Evolutionary conservation across 2,797 vertebrate genomes (phyloP).

Genomic region (Paedocypris micromegethes): DNA sequence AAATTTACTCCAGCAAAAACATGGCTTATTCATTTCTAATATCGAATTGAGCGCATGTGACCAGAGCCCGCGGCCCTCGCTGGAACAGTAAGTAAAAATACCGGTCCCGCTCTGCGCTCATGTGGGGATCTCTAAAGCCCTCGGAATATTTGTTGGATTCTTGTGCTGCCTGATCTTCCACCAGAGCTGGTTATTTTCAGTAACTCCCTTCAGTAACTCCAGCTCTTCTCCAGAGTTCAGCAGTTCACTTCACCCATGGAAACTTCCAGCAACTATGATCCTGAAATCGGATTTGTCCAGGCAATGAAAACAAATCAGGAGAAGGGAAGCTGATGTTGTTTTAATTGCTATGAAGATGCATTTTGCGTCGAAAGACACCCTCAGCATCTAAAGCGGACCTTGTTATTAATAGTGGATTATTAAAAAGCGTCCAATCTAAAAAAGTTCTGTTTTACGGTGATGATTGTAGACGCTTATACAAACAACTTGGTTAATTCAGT

Average conservation of each 20-base stretch:
- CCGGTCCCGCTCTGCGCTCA: neutral
- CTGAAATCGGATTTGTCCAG: neutral
- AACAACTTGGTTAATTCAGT: too few relatives aligned
- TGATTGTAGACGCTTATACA: too few relatives aligned
- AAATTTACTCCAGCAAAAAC: neutral
- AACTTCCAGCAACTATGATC: neutral
- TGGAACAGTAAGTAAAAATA: conserved; percentile 20
- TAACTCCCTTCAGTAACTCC: conserved; percentile 6
- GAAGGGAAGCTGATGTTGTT: too few relatives aligned
- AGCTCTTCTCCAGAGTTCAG: neutral
- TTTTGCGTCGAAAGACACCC: too few relatives aligned
- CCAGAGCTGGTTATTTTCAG: conserved; percentile 26
- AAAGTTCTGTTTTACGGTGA: too few relatives aligned
- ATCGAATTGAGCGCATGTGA: neutral
- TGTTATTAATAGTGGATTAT: too few relatives aligned
- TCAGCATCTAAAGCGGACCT: too few relatives aligned
- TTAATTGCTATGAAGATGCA: too few relatives aligned
- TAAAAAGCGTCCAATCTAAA: too few relatives aligned
- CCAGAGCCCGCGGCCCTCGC: conserved; percentile 5
- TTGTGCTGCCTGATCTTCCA: conserved; percentile 23
- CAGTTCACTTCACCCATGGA: conserved; percentile 8
- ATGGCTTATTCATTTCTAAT: too few relatives aligned
- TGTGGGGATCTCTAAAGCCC: conserved; percentile 23
- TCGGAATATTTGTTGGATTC: conserved; percentile 7
- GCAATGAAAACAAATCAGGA: too few relatives aligned